Base-by-base conservation (phyloP, 2,888 invertebrate genomes). In the Phrixothrix hirtus region DNA sequence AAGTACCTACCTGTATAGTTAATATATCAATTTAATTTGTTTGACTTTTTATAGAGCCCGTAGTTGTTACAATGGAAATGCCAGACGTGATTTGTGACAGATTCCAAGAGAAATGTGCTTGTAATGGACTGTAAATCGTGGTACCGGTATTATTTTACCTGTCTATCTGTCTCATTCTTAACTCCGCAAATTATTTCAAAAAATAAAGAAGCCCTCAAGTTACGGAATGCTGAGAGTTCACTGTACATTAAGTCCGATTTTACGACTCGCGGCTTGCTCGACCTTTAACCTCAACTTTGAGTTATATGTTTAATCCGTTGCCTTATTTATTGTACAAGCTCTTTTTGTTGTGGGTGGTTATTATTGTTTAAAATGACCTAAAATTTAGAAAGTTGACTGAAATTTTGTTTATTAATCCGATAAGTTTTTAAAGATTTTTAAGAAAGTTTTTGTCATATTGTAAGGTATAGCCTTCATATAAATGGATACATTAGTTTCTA, bases 231-330 rank as follows among this genome's bases (percentile, higher is more conserved):
- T 35, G 25, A 54, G 44, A 45, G 39, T 48, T 44, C 30, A 16
- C 21, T 35, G 30, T 32, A 31, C 46, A 52, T 46, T 52, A 52
- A 46, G 41, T 15, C 27, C 37, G 37, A 45, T 56, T 52, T 52
- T 44, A 57, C 56, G 49, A 53, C 44, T 54, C 39, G 57, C 52
- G 56, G 56, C 50, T 44, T 36, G 43, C 43, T 45, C 42, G 53
- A 57, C 57, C 57, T 50, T 38, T 47, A 41, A 57, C 53, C 54
- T 31, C 45, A 37, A 38, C 45, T 46, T 57, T 54, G 57, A 57
- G 37, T 57, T 57, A 54, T 57, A 53, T 36, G 49, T 47, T 51
- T 47, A 47, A 48, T 43, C 52, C 51, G 37, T 45, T 51, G 26
- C 41, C 45, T 52, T 56, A 56, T 56, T 56, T 56, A 49, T 48